Base-by-base conservation (phyloP, 2,797 vertebrate genomes). In the Sebastolobus alascanus region DNA sequence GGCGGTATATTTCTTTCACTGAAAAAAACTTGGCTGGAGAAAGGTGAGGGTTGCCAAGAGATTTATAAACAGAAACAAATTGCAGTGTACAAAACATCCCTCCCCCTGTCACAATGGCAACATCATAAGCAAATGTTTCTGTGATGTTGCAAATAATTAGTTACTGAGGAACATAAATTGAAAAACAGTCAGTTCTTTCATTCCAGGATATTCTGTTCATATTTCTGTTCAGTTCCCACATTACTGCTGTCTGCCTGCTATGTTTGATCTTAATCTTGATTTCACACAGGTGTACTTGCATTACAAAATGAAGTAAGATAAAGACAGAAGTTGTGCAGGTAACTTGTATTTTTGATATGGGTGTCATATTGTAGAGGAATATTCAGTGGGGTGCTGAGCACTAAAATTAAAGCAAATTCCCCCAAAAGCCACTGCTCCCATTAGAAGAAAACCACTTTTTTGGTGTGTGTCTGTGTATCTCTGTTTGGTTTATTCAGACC, bases 401-500 rank as follows among this genome's bases (percentile, higher is more conserved):
- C 20, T 35, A 4, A 27, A 69, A 56, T 74, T 18, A 81, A 29
- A 63, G 16, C 37, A 50, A 25, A 56, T n/a, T 22, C 18, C n/a
- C 6, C 14, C 33, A 16, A 54, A 59, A 33, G 22, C 43, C 8
- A 4, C 25, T 13, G 33, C 7, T 37, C 37, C 29, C 50, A 52
- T 66, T 46, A 52, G 46, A 8, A 20, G 5, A 25, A 54, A 59
- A 38, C 70, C 50, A 60, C 11, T 22, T 55, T 8, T 55, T 22
- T 55, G 52, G 10, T 61, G 31, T 61, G 35, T 25, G 52, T 35
- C 29, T 50, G 13, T 35, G 5, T 65, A 27, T 56, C 14, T 43
- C 14, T 37, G 64, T 79, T 22, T 70, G 67, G n/a, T 61, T 75
- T 33, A 2, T 11, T 64, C 60, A 74, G 43, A 69, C 63, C n/a